Percentiles rank a stretch among this genome's conserved stretches.
Conservation (phyloP, 2,888 invertebrate species). For the Serripes groenlandicus region DNA sequence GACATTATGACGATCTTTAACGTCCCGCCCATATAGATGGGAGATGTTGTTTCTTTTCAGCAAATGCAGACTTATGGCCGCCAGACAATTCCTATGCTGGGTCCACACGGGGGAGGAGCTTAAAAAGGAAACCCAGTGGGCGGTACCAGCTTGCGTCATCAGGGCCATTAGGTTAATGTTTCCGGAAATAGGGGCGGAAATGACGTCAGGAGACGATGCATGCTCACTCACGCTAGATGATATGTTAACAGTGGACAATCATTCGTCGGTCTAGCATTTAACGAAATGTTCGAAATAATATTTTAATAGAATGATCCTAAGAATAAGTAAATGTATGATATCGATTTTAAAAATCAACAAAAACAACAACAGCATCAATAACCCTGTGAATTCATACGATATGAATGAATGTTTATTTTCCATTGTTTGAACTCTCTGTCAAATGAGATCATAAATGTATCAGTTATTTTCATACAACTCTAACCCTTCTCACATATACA, state of each 20-base stretch:
- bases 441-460: too few relatives aligned
- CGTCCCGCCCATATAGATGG: too few relatives aligned
- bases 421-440: too few relatives aligned
- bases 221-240: constrained; percentile 67
- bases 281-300: too few relatives aligned
- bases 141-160: constrained; percentile 71
- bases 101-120: constrained; percentile 71
- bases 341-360: too few relatives aligned
- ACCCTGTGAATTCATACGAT: too few relatives aligned
- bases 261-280: constrained; percentile 55
- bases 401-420: too few relatives aligned
- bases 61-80: constrained; percentile 72
- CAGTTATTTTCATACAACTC: too few relatives aligned
- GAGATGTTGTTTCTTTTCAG: constrained; percentile 65
- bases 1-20: not conserved
- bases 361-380: too few relatives aligned
- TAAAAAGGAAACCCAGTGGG: constrained; percentile 69
- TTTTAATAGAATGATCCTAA: too few relatives aligned
- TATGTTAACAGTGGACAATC: constrained; percentile 64
- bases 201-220: constrained; percentile 69
- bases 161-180: constrained; percentile 70
- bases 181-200: constrained; percentile 69
- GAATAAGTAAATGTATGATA: too few relatives aligned
- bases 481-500: not conserved
- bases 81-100: constrained; percentile 74